phyloP scores from a whole-genome alignment of 2,888 invertebrate species.

The Synanthedon vespiformis region DNA sequence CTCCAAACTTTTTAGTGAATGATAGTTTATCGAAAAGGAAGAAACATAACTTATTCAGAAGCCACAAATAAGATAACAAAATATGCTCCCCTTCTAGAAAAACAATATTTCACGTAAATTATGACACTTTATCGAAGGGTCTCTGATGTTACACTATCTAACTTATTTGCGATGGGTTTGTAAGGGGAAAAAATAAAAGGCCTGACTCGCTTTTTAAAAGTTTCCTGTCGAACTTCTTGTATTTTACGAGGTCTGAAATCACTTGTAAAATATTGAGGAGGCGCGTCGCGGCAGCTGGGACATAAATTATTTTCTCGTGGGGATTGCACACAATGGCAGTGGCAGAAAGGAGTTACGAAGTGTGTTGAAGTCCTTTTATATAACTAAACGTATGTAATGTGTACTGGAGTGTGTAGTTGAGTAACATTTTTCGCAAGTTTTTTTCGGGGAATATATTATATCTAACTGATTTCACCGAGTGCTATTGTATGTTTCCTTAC shows the following conservation, averaged over 20 bases:
- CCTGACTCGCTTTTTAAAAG: conserved; percentile 44
- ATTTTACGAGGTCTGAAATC: conserved; percentile 48
- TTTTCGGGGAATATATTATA: background rate
- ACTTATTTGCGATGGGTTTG: conserved; percentile 44
- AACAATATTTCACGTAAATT: conserved; percentile 57
- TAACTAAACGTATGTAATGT: background rate
- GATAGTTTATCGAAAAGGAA: conserved; percentile 18
- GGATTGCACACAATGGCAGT: conserved; percentile 13
- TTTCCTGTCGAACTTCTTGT: conserved; percentile 37
- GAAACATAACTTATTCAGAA: conserved; percentile 32
- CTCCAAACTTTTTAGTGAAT: conserved; percentile 17
- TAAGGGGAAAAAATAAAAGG: conserved; percentile 47
- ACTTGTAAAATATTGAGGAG: conserved; percentile 48
- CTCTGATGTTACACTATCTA: conserved; percentile 55
- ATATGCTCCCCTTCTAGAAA: conserved; percentile 37
- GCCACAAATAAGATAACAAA: conserved; percentile 42
- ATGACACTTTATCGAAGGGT: conserved; percentile 60
- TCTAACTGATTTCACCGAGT: too few species aligned
- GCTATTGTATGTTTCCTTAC: too few species aligned
- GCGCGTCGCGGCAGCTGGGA: conserved; percentile 28
- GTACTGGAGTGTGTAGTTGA: background rate
- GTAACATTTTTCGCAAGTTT: background rate
- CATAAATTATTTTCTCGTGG: conserved; percentile 34
- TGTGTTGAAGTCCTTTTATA: conserved; percentile 5
- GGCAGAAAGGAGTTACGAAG: conserved; percentile 5